Conservation (phyloP, 2,888 invertebrate species). For the Scaptomyza cyrtandrae region DNA sequence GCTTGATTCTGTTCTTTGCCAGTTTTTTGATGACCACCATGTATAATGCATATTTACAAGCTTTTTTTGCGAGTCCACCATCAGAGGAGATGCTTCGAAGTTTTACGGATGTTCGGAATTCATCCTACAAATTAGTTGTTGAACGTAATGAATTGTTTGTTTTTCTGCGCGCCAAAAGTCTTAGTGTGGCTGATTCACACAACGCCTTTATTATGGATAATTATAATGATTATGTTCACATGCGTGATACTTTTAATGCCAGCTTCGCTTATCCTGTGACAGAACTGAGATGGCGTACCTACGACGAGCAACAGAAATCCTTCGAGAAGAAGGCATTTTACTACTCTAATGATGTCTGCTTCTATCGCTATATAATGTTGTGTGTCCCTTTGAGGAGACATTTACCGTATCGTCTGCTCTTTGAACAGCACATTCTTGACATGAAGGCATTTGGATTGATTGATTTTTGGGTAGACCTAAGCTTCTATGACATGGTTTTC, state of each 20-base stretch:
- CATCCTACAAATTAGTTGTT: too few relatives aligned
- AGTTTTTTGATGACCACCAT: too few relatives aligned
- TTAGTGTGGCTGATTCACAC: not conserved
- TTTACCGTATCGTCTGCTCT: conserved; percentile 57
- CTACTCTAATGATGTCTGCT: conserved; percentile 46
- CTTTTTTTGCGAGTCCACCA: too few relatives aligned
- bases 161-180: not conserved
- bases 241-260: conserved; percentile 50
- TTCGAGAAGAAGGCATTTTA: conserved; percentile 52
- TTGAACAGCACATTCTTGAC: conserved; percentile 54
- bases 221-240: conserved; percentile 11
- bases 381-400: conserved; percentile 36
- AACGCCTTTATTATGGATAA: conserved; percentile 2
- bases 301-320: conserved; percentile 54
- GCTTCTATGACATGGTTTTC: conserved; percentile 54
- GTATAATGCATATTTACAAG: too few relatives aligned
- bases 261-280: conserved; percentile 51
- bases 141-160: too few relatives aligned
- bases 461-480: conserved; percentile 35
- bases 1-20: too few relatives aligned
- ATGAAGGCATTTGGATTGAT: conserved; percentile 46
- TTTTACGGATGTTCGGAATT: too few relatives aligned
- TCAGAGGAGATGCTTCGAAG: too few relatives aligned
- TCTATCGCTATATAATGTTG: conserved; percentile 19
- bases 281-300: conserved; percentile 46